Percentiles rank a stretch among this genome's conserved stretches.
phyloP scores from a whole-genome alignment of 1,140 invertebrate genomes.

The Amphibalanus amphitrite region DNA sequence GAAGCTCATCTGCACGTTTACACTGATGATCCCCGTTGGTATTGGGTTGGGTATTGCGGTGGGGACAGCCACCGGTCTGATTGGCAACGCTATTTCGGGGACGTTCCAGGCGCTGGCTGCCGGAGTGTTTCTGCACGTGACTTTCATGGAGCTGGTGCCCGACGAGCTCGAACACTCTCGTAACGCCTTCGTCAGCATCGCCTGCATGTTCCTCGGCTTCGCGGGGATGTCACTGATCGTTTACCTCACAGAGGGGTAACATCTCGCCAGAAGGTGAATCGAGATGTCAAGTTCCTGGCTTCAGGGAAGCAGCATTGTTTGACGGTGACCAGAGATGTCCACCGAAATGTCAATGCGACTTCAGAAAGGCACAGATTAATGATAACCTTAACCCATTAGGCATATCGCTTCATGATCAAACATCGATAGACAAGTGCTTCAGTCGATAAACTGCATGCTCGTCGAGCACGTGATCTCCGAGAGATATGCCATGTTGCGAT shows the following conservation, averaged over 20 bases:
- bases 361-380: no score
- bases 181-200: slow-evolving; percentile 18
- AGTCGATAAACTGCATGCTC: no score
- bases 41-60: neutral
- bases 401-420: no score
- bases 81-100: slow-evolving; percentile 16
- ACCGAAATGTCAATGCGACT: no score
- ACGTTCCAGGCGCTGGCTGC: slow-evolving; percentile 27
- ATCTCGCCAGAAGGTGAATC: no score
- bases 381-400: no score
- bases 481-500: no score
- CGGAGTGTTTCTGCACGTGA: slow-evolving; percentile 28
- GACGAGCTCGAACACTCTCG: slow-evolving; percentile 19
- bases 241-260: neutral
- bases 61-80: neutral
- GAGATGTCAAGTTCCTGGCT: no score
- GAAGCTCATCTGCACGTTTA: neutral
- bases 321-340: no score
- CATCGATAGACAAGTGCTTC: no score
- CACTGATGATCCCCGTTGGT: neutral
- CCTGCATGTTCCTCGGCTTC: slow-evolving; percentile 20
- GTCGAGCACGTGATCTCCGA: no score
- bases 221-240: slow-evolving; percentile 8
- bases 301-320: no score
- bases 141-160: slow-evolving; percentile 26